A percentile compares a stretch with the other conserved stretches of the same genome.
These are phyloP conservation scores for Lepidocyrtinus sp. DNA, from an alignment of 2,888 invertebrate species.

Conservation along the genomic window DNA sequence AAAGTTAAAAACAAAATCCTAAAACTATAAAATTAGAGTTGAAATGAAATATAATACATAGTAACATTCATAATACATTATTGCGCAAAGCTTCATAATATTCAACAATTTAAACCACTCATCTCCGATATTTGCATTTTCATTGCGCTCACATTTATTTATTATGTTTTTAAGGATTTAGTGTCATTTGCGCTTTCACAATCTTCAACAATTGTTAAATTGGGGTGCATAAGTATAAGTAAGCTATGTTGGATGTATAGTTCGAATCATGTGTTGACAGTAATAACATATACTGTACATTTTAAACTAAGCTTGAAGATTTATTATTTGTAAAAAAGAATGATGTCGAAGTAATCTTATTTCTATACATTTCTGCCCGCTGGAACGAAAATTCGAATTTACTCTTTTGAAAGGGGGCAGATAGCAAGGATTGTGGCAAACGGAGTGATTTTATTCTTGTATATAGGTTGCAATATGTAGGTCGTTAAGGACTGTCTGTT, in stretches of 20 bases:
- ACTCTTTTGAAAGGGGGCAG: not conserved
- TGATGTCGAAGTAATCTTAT: constrained; percentile 36
- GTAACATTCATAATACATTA: too few relatives aligned
- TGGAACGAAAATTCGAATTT: not conserved
- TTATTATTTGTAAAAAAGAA: constrained; percentile 27
- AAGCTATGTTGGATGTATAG: not conserved
- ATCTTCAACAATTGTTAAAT: not conserved
- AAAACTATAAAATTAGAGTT: too few relatives aligned
- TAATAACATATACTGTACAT: constrained; percentile 29
- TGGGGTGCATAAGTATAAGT: not conserved
- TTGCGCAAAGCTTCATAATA: too few relatives aligned
- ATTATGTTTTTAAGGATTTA: not conserved
- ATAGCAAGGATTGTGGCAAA: not conserved
- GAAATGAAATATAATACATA: too few relatives aligned
- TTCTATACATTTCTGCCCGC: not conserved
- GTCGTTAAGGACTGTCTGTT: too few relatives aligned
- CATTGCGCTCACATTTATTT: too few relatives aligned
- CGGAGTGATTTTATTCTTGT: not conserved
- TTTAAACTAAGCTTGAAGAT: constrained; percentile 27
- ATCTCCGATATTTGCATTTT: not conserved
- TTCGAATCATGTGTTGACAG: constrained; percentile 34
- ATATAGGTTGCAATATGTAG: not conserved
- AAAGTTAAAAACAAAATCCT: too few relatives aligned
- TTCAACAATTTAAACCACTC: too few relatives aligned
- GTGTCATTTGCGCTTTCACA: not conserved